Base-by-base conservation (phyloP, 1,140 invertebrate genomes). In the Sarcophaga bullata region DNA sequence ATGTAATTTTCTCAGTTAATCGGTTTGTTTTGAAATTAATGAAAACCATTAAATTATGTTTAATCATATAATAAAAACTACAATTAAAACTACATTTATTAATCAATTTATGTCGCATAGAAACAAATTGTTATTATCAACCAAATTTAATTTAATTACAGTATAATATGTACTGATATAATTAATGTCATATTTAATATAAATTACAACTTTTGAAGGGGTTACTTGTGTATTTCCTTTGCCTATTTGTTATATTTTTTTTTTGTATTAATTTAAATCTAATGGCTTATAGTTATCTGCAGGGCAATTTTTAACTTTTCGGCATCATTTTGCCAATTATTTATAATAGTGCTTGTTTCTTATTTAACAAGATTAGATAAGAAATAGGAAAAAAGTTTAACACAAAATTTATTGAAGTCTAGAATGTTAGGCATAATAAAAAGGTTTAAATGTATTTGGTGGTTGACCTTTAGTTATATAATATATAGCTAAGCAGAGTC, bases 101-200 rank as follows among this genome's bases (percentile, higher is more conserved):
- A 7, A 6, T 25, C 0, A 68, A 72, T 72, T 72, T 72, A 72
- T 72, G 62, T 17, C 17, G 8, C 62, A 9, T 25, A 25, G 19
- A 25, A 72, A 11, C 62, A 72, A 72, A 72, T 72, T 72, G 62
- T 72, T 72, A 72, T 72, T 72, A 72, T 72, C 4, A 72, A 72
- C 19, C 3, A 62, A 25, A 72, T 72, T 25, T 4, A 72, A 62
- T 62, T 10, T 62, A 62, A 72, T 19, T 72, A 25, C 15, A 9
- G n/a, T 25, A 25, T 17, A 8, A 25, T 17, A 19, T 25, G n/a
- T 25, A 1, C 6, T 9, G 37, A 72, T 25, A 72, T 72, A 72
- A 72, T 72, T 72, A 10, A 72, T 72, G 62, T 72, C 19, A 7
- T n/a, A 62, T n/a, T n/a, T n/a, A n/a, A n/a, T n/a, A 62, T 15